Base-by-base conservation (phyloP, 1,140 invertebrate species). In the Rhyzopertha dominica region DNA sequence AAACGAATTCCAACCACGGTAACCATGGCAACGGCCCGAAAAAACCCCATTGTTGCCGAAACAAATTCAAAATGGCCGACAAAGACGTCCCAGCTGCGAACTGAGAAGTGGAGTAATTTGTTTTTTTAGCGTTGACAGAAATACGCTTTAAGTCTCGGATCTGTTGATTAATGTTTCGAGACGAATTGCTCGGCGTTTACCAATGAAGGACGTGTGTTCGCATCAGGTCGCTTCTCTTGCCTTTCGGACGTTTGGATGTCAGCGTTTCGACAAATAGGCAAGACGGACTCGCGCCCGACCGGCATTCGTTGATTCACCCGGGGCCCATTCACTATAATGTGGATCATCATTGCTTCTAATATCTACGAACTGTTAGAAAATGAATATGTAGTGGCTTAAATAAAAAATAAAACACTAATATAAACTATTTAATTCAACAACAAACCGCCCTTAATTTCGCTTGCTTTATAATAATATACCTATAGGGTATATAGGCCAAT, bases 1-100 rank as follows among this genome's bases (percentile, higher is more conserved):
- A 58, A 58, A 58, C 56, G 43, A 55, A 58, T 58, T 58, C 56
- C 50, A 32, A 45, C 25, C 43, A n/a, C n/a, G 45, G 47, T 52
- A 46, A 51, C 52, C 55, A 49, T 52, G 49, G 53, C 50, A 50
- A 50, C 46, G 23, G 47, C 31, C 25, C 32, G 30, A 40, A 59
- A 59, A 59, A 59, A 56, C 45, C 42, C 56, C 53, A 59, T 59
- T 59, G 57, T 59, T 53, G 57, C 34, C 47, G 44, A 53, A 54
- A 56, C 53, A 44, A 58, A 60, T 60, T 56, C 58, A 60, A 60
- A 58, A 60, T 60, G 58, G 58, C 56, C 47, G 48, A 26, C 46
- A 36, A 35, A 32, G 42, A 53, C 46, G 36, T 51, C 39, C 40
- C 48, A 49, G 51, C 43, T 48, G 47, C 48, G 51, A 51, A 54